Evolutionary conservation across 2,888 invertebrate species (phyloP).

Genomic region (Drepana falcataria): DNA sequence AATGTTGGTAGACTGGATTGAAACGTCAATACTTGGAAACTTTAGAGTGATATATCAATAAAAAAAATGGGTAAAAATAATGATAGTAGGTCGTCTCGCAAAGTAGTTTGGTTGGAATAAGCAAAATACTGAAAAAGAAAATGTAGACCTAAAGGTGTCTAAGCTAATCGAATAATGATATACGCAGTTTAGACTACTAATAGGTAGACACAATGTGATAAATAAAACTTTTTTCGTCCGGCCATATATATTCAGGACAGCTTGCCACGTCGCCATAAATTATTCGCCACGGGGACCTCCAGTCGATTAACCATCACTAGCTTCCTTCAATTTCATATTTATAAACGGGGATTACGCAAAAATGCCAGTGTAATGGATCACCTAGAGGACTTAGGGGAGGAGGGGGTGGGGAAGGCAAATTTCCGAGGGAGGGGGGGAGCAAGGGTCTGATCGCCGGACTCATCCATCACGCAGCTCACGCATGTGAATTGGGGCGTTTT

Average conservation of each 20-base stretch:
- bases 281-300: constrained; percentile 64
- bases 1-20: no score
- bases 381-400: constrained; percentile 70
- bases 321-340: constrained; percentile 79
- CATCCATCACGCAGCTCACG: constrained; percentile 77
- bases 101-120: no score
- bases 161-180: not conserved
- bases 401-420: constrained; percentile 63
- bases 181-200: constrained; percentile 4
- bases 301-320: constrained; percentile 77
- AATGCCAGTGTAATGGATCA: constrained; percentile 77
- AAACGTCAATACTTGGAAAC: no score
- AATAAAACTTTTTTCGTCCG: constrained; percentile 27
- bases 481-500: constrained; percentile 78
- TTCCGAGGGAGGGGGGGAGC: constrained; percentile 62
- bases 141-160: not conserved
- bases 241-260: constrained; percentile 31
- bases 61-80: no score
- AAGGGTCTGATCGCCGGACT: constrained; percentile 75
- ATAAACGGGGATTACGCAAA: constrained; percentile 79
- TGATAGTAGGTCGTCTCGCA: no score
- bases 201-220: constrained; percentile 17
- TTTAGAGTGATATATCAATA: no score
- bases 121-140: no score
- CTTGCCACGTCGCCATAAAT: constrained; percentile 59